Evolutionary conservation across 2,113 vertebrate genomes (phyloP), one percentile per base, ranked within the genome.

Genomic region (Sula dactylatra): DNA sequence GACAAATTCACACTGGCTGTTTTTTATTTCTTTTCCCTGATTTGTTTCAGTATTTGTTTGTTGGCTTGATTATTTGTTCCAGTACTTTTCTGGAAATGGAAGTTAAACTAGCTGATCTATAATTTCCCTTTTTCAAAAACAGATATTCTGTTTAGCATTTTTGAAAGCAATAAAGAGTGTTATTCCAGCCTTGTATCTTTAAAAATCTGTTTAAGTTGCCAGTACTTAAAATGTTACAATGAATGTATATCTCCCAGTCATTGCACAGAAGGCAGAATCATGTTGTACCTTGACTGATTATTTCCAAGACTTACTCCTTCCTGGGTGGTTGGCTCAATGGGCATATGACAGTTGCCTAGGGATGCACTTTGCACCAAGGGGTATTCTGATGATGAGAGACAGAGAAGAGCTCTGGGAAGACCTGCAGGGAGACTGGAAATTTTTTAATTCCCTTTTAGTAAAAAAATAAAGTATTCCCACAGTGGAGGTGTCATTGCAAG

Each of bases 11-110:
- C 67, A 87, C 61, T 91, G 80, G 38, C 50, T 91, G 55, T 3
- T 67, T 1, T 92, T 73, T 86, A 88, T 96, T 94, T 86, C 49
- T 94, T 95, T 65, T 42, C 91, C 34, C 55, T 81, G 64, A 82
- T 94, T 86, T 92, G 58, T 65, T 84, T 91, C 88, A 92, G 25
- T 78, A 20, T 90, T 90, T 66, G 65, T 67, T 94, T 90, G 25
- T 70, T 94, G 91, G 80, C 91, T 89, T 3, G 0, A 40, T 91
- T 44, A 64, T 24, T 59, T 79, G 50, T 47, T 56, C 27, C 81
- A 74, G 81, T 58, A 59, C 47, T 82, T 92, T 85, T 91, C 93
- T 96, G 94, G 86, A 92, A 86, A 86, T 59, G 59, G 47, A 66
- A 74, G 17, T 66, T 74, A 44, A 64, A 62, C 27, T 62, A n/a